Conservation (phyloP, 2,888 invertebrate species). For the Lomographa bimaculata region DNA sequence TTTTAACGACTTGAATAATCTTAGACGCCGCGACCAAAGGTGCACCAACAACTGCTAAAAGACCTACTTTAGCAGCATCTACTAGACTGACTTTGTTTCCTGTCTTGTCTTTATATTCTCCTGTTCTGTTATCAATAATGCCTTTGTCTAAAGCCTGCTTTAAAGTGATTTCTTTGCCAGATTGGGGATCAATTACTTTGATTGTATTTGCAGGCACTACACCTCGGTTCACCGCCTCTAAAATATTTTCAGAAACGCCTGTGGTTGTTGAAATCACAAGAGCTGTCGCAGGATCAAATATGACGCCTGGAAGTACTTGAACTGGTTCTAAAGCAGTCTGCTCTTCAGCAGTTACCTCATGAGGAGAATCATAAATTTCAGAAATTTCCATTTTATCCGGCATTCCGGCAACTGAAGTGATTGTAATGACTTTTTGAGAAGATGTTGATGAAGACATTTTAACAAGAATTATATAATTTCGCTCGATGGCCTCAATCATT, state of each 20-base stretch:
- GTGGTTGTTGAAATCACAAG: conserved; percentile 88
- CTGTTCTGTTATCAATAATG: conserved; percentile 88
- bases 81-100: conserved; percentile 87
- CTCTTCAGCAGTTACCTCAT: conserved; percentile 49
- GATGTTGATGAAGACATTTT: conserved; percentile 68
- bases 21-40: conserved; percentile 89
- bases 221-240: conserved; percentile 90
- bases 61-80: conserved; percentile 90
- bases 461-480: conserved; percentile 85
- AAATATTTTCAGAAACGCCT: conserved; percentile 87
- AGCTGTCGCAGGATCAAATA: conserved; percentile 91
- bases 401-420: conserved; percentile 88
- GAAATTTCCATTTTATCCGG: conserved; percentile 89
- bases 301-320: conserved; percentile 88
- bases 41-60: conserved; percentile 89
- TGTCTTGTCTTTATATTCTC: conserved; percentile 86
- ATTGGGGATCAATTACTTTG: conserved; percentile 87
- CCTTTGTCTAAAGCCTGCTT: conserved; percentile 90
- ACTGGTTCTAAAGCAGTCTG: conserved; percentile 85
- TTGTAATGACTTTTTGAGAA: conserved; percentile 86
- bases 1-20: conserved; percentile 86
- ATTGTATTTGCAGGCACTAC: conserved; percentile 87
- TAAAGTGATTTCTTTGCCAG: conserved; percentile 86
- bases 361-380: conserved; percentile 56
- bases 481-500: conserved; percentile 89